phyloP scores from a whole-genome alignment of 2,797 vertebrate genomes.

The Pangasius krempfi region DNA sequence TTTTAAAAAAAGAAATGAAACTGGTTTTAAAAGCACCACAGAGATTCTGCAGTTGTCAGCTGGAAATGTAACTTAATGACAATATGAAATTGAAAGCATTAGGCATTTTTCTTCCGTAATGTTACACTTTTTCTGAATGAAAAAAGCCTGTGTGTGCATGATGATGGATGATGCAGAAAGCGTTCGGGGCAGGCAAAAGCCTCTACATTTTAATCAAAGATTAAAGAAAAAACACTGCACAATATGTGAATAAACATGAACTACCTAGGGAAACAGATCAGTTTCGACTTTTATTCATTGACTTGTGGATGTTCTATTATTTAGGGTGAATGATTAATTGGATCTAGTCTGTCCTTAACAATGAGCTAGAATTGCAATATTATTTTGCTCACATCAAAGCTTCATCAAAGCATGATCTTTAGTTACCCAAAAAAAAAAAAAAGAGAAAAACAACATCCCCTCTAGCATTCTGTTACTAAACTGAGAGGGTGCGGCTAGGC shows the following conservation, averaged over 20 bases:
- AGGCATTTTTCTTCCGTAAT: neutral
- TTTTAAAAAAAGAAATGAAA: neutral
- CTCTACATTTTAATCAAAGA: neutral
- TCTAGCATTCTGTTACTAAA: neutral
- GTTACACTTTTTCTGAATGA: neutral
- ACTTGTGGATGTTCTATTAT: neutral
- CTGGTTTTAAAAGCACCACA: neutral
- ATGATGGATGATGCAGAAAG: neutral
- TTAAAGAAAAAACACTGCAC: neutral
- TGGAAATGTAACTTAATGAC: neutral
- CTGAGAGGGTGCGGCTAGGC: neutral
- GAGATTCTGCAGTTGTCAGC: neutral
- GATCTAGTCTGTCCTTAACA: neutral
- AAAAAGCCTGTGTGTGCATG: neutral
- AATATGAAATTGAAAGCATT: neutral
- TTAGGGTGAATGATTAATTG: neutral
- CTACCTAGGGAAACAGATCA: neutral
- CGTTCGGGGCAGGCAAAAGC: neutral
- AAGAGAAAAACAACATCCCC: neutral
- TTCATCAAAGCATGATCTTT: neutral
- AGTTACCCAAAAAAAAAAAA: neutral
- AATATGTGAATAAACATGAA: neutral
- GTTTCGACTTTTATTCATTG: neutral
- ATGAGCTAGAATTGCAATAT: neutral
- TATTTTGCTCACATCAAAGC: slow-evolving; percentile 1